A percentile compares a stretch with the other conserved stretches of the same genome.
Evolutionary conservation across 2,888 invertebrate genomes (phyloP).

Genomic region (Onthophagus sagittarius): DNA sequence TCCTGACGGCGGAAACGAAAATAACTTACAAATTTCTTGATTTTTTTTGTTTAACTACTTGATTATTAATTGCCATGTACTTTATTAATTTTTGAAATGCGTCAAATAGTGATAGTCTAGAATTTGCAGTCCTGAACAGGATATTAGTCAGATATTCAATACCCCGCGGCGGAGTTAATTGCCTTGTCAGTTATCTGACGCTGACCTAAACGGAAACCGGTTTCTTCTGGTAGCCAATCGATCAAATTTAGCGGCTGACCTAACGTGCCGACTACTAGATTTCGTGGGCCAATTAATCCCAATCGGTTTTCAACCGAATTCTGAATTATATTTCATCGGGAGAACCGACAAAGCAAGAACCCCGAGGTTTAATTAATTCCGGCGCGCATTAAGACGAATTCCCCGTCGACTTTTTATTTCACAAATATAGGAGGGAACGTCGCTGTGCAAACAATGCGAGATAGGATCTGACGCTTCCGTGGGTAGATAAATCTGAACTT

Average conservation of each 20-base stretch:
- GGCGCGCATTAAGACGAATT: neutral
- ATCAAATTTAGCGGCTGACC: conserved; percentile 10
- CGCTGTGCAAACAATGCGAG: neutral
- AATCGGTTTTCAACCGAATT: neutral
- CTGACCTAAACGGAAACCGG: conserved; percentile 23
- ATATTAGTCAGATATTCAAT: conserved; percentile 33
- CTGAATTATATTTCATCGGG: conserved; percentile 8
- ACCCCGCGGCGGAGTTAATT: conserved; percentile 28
- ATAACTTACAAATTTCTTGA: too few species aligned
- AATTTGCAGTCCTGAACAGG: neutral
- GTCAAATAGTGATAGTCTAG: neutral
- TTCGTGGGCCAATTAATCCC: neutral
- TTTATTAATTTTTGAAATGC: too few species aligned
- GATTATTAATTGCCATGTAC: too few species aligned
- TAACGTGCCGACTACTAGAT: conserved; percentile 5
- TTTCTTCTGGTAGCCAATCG: conserved; percentile 2
- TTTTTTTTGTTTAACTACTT: too few species aligned
- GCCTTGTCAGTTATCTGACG: conserved; percentile 26
- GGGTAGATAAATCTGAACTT: neutral
- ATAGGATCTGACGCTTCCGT: neutral
- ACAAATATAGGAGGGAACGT: neutral
- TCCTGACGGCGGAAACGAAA: too few species aligned
- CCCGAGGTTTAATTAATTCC: neutral
- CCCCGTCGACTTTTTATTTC: neutral
- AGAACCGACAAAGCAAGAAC: neutral